These are phyloP conservation scores for Epinephelus awoara DNA, from an alignment of 2,797 vertebrate species.

Conservation along the genomic window DNA sequence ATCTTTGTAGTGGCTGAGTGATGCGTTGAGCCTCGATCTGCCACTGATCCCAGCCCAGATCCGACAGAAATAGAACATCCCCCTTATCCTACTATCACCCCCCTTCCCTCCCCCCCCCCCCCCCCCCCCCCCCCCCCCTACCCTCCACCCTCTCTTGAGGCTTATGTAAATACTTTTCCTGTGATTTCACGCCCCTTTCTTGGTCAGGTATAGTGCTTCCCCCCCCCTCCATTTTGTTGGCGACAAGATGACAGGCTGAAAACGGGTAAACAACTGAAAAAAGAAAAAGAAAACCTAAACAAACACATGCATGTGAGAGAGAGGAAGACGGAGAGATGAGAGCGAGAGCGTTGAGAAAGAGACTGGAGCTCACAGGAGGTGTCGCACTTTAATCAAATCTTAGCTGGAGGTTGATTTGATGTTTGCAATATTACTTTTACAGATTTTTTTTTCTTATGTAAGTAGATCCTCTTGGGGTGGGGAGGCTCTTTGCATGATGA, in stretches of 20 bases:
- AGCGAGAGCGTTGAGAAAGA: constrained; percentile 1
- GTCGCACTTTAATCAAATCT: constrained; percentile 69
- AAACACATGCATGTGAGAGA: constrained; percentile 4
- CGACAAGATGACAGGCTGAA: constrained; percentile 39
- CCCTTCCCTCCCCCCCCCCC: background rate
- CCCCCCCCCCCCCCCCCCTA: rapidly evolving
- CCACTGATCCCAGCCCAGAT: constrained; percentile 64
- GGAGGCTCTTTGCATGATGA: constrained; percentile 16
- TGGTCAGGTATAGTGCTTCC: constrained; percentile 29
- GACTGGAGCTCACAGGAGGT: constrained; percentile 24
- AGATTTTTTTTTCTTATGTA: constrained; percentile 22
- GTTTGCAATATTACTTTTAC: constrained; percentile 62
- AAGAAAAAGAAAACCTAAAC: background rate
- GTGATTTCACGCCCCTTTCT: constrained; percentile 39
- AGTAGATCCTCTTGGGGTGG: constrained; percentile 30
- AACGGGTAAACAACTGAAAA: constrained; percentile 41
- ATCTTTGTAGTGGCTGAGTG: constrained; percentile 68
- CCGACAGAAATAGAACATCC: constrained; percentile 63
- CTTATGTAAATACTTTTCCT: constrained; percentile 66
- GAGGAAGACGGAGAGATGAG: background rate
- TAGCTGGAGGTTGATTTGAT: constrained; percentile 72
- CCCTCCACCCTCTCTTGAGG: constrained; percentile 29
- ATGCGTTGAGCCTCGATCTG: constrained; percentile 55
- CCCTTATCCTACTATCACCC: constrained; percentile 52
- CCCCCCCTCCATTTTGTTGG: background rate